phyloP scores from a whole-genome alignment of 2,888 invertebrate species.

The Ormyrus labotus region DNA sequence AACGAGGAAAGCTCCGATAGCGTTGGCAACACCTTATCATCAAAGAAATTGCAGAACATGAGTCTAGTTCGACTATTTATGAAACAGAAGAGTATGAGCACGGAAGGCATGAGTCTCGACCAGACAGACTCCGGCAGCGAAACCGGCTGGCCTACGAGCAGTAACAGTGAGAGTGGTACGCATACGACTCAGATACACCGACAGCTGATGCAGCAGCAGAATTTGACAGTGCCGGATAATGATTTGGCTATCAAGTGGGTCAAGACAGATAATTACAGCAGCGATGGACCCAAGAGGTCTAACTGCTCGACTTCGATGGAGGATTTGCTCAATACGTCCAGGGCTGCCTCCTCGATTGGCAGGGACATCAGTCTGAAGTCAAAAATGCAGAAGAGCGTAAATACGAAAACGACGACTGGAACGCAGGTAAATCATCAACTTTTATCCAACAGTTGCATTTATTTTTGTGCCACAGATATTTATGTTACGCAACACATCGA shows the following conservation, averaged over 20 bases:
- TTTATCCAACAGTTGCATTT: too few relatives aligned
- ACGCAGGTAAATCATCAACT: slow-evolving; percentile 60
- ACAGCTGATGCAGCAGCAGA: slow-evolving; percentile 60
- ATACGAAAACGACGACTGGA: slow-evolving; percentile 49
- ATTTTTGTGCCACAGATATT: too few relatives aligned
- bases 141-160: slow-evolving; percentile 84
- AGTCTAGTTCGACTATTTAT: slow-evolving; percentile 92
- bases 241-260: slow-evolving; percentile 74
- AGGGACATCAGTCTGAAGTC: slow-evolving; percentile 25
- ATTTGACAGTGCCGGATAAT: slow-evolving; percentile 60
- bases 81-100: slow-evolving; percentile 91
- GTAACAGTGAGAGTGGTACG: slow-evolving; percentile 79
- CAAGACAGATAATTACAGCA: slow-evolving; percentile 66
- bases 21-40: slow-evolving; percentile 64
- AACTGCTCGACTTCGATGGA: slow-evolving; percentile 75
- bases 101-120: slow-evolving; percentile 86
- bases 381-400: background rate
- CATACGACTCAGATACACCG: slow-evolving; percentile 69
- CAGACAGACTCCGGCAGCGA: slow-evolving; percentile 83
- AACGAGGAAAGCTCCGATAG: slow-evolving; percentile 73
- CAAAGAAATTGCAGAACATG: slow-evolving; percentile 82
- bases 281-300: slow-evolving; percentile 73
- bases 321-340: slow-evolving; percentile 71
- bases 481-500: too few relatives aligned
- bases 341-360: slow-evolving; percentile 66